These are phyloP conservation scores for Palaemon carinicauda DNA, from an alignment of 1,140 invertebrate species.

Conservation along the genomic window DNA sequence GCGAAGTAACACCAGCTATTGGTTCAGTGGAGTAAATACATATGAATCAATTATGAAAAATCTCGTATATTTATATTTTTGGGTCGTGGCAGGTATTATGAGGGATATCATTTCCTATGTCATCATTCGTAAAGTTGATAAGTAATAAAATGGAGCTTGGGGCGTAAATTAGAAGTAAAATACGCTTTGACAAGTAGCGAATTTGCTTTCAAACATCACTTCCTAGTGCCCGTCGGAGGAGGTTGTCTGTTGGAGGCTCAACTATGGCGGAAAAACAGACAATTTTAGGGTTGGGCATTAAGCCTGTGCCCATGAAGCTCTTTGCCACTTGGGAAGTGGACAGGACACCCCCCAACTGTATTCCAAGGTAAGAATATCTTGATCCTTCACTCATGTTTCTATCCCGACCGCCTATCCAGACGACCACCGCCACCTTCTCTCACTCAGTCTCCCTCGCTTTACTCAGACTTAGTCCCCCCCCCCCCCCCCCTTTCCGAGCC, in stretches of 20 bases:
- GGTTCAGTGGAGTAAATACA: not conserved
- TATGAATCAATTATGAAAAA: constrained; percentile 49
- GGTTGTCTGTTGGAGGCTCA: constrained; percentile 23
- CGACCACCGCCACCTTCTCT: not conserved
- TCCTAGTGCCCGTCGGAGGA: not conserved
- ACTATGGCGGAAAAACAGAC: constrained; percentile 52
- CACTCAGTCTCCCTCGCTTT: not conserved
- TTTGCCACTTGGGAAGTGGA: constrained; percentile 98
- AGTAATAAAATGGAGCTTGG: constrained; percentile 20
- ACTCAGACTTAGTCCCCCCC: not conserved
- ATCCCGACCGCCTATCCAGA: not conserved
- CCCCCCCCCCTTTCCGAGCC: not conserved
- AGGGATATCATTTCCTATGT: not conserved
- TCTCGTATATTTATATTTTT: not conserved
- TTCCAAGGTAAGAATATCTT: constrained; percentile 80
- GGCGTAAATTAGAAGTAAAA: not conserved
- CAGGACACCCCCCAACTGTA: constrained; percentile 93
- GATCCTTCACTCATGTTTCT: not conserved
- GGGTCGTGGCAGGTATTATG: not conserved
- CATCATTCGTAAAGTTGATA: not conserved
- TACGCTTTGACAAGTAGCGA: not conserved
- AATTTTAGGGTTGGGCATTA: constrained; percentile 64
- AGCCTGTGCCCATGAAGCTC: constrained; percentile 95
- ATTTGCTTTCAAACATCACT: not conserved
- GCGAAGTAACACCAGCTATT: not conserved